Evolutionary conservation across 2,797 vertebrate genomes (phyloP).

Genomic region (Denticeps clupeoides): DNA sequence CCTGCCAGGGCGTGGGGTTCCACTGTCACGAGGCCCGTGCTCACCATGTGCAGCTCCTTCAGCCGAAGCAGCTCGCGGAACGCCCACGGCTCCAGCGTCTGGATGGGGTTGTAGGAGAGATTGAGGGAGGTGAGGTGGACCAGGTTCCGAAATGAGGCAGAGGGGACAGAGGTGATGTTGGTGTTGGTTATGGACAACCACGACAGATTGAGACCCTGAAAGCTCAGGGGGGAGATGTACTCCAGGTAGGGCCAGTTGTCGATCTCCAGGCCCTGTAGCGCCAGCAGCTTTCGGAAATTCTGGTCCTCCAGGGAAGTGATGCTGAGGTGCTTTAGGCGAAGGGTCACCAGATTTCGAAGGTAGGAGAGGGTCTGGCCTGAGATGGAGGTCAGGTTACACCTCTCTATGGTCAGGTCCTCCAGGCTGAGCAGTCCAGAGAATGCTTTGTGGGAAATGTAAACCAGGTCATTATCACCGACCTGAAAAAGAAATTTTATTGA

Average conservation of each 20-base stretch:
- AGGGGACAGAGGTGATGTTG: constrained; percentile 85
- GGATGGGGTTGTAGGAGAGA: constrained; percentile 89
- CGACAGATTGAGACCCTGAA: constrained; percentile 84
- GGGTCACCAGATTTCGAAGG: constrained; percentile 75
- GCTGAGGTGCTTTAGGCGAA: constrained; percentile 80
- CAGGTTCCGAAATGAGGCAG: constrained; percentile 77
- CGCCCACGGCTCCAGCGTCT: constrained; percentile 74
- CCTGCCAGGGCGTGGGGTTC: constrained; percentile 81
- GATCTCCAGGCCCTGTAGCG: constrained; percentile 79
- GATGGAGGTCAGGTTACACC: constrained; percentile 89
- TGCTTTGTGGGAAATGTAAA: constrained; percentile 91
- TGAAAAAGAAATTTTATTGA: constrained; percentile 8
- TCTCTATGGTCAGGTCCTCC: constrained; percentile 81
- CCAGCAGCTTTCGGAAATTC: constrained; percentile 79
- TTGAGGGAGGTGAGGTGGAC: constrained; percentile 83
- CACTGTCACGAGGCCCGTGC: constrained; percentile 70
- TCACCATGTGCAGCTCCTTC: constrained; percentile 88
- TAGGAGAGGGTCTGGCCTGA: constrained; percentile 84
- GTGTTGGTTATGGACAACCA: constrained; percentile 89
- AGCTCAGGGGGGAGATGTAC: constrained; percentile 76
- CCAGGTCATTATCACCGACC: constrained; percentile 83
- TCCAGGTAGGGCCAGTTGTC: constrained; percentile 86
- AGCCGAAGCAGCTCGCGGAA: constrained; percentile 84
- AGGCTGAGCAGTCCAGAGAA: constrained; percentile 82
- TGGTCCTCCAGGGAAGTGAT: constrained; percentile 81